Evolutionary conservation across 2,797 vertebrate genomes (phyloP).

Genomic region (Halcyon badia): DNA sequence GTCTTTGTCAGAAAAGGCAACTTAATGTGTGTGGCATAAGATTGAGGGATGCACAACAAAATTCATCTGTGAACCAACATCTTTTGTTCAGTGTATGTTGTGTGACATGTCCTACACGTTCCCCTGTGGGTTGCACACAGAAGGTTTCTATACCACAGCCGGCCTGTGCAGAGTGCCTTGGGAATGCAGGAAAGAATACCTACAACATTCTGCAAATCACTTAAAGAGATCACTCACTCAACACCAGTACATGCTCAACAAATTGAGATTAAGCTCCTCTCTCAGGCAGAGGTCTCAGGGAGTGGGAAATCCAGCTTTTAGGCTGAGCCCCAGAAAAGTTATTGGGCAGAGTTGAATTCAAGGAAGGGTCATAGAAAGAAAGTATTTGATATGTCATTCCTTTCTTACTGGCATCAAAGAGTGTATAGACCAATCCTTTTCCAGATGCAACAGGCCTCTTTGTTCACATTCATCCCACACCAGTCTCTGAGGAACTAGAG

Average conservation of each 20-base stretch:
- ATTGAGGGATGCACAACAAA: background rate
- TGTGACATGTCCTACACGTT: fast-evolving
- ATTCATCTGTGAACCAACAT: background rate
- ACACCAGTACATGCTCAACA: background rate
- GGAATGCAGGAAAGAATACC: background rate
- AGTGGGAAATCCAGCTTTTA: background rate
- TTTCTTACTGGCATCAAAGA: background rate
- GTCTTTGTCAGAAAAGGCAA: background rate
- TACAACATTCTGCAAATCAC: background rate
- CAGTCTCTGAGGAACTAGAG: background rate
- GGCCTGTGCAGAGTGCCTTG: background rate
- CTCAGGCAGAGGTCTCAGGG: background rate
- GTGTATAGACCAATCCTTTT: background rate
- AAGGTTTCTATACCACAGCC: background rate
- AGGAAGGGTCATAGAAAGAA: background rate
- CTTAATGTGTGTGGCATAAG: background rate
- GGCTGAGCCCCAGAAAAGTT: background rate
- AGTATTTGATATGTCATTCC: background rate
- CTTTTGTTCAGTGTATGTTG: background rate
- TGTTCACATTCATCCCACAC: fast-evolving
- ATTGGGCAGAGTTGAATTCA: background rate
- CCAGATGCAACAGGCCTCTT: background rate
- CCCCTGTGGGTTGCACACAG: background rate
- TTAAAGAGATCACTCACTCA: background rate
- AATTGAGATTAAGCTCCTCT: background rate